Conservation (phyloP, 1,140 invertebrate species). For the Cataglyphis hispanica region DNA sequence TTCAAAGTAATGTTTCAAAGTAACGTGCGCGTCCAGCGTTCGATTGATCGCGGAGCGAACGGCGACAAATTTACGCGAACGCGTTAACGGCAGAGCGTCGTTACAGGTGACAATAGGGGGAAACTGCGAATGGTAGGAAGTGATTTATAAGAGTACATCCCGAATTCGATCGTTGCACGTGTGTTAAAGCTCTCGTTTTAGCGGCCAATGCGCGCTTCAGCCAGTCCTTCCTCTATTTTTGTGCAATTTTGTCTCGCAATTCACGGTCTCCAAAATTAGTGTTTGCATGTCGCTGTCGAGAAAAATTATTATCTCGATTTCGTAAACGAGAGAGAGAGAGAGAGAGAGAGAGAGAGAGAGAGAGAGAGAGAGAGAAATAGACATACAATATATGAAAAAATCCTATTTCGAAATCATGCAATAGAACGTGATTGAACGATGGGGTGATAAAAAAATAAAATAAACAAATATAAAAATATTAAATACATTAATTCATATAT, state of each 20-base stretch:
- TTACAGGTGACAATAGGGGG: slow-evolving; percentile 55
- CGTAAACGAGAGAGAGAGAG: not conserved
- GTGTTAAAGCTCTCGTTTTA: slow-evolving; percentile 53
- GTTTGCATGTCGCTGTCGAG: slow-evolving; percentile 29
- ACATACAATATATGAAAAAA: slow-evolving; percentile 1
- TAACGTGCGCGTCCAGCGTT: slow-evolving; percentile 1
- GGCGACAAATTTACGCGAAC: slow-evolving; percentile 54
- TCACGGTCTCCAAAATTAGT: slow-evolving; percentile 51
- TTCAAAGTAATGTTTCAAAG: too few species aligned
- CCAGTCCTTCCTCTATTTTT: not conserved
- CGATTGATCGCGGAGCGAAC: slow-evolving; percentile 37
- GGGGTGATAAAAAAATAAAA: not conserved
- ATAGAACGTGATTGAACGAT: slow-evolving; percentile 25
- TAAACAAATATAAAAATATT: not conserved
- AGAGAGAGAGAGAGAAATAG: not conserved
- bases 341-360: slow-evolving; percentile 1
- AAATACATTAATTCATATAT: slow-evolving; percentile 21
- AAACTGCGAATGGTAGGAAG: slow-evolving; percentile 53
- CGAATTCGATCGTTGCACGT: slow-evolving; percentile 60
- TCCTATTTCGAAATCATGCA: slow-evolving; percentile 32
- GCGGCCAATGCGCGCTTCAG: not conserved
- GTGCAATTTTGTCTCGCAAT: slow-evolving; percentile 40
- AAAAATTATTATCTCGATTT: slow-evolving; percentile 56
- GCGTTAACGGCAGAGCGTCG: slow-evolving; percentile 35
- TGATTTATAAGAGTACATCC: slow-evolving; percentile 61